Evolutionary conservation across 1,140 invertebrate genomes (phyloP).

Genomic region (Xylocopa sonorina): DNA sequence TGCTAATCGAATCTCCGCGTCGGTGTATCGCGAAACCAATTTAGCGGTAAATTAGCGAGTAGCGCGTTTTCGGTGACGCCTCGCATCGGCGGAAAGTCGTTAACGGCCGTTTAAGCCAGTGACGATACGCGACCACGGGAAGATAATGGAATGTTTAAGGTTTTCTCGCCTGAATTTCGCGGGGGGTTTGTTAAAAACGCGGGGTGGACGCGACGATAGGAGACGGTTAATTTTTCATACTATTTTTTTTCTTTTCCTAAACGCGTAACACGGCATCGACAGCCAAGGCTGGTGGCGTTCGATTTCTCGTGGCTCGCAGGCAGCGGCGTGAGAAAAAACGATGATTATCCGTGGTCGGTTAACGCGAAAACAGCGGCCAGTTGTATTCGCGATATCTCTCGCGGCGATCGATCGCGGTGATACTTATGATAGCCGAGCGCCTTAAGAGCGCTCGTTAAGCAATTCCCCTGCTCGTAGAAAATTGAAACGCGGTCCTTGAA

Average conservation of each 20-base stretch:
- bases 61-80: conserved; percentile 8
- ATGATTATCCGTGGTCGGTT: conserved; percentile 41
- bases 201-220: background rate
- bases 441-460: conserved; percentile 25
- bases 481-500: conserved; percentile 50
- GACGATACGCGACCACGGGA: background rate
- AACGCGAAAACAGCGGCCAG: conserved; percentile 46
- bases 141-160: conserved; percentile 40
- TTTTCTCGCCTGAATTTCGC: no score
- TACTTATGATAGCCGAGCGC: conserved; percentile 17
- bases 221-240: background rate
- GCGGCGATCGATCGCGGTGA: conserved; percentile 26
- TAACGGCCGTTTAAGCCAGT: conserved; percentile 4
- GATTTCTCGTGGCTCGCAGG: background rate
- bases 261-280: background rate
- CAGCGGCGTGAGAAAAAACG: background rate
- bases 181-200: no score
- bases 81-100: conserved; percentile 29
- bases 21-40: conserved; percentile 26
- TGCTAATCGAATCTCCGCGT: conserved; percentile 26
- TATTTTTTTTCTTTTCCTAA: background rate
- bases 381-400: conserved; percentile 27
- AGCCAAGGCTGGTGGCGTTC: background rate
- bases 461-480: conserved; percentile 50
- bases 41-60: conserved; percentile 9